Percentiles rank a stretch among this genome's conserved stretches.
Conservation (phyloP, 2,888 invertebrate species). For the Ferdinandea cuprea region DNA sequence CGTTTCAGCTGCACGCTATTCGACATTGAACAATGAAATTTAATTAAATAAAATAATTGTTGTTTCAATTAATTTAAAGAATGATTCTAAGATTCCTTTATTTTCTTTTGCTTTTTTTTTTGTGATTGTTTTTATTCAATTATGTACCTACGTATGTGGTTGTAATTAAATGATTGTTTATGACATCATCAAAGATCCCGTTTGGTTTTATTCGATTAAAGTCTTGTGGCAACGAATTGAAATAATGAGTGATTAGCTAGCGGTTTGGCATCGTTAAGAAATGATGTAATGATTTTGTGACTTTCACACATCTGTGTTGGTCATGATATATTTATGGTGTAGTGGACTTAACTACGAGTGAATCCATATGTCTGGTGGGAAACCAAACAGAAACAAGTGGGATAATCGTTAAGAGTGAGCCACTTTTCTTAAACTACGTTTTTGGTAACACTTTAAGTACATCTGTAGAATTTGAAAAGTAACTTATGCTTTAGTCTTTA, state of each 20-base stretch:
- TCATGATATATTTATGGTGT: neutral
- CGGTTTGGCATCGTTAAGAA: neutral
- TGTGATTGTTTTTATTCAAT: constrained; percentile 25
- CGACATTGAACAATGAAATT: constrained; percentile 39
- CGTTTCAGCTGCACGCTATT: constrained; percentile 8
- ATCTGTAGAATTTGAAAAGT: no score
- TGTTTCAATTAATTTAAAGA: constrained; percentile 54
- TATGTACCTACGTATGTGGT: no score
- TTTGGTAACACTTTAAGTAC: no score
- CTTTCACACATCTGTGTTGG: neutral
- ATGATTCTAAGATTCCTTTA: neutral
- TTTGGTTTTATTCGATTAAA: constrained; percentile 35
- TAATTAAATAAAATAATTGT: constrained; percentile 61
- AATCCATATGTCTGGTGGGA: no score
- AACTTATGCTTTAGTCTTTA: no score
- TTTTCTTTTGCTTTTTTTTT: no score
- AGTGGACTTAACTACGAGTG: no score
- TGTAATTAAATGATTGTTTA: constrained; percentile 53
- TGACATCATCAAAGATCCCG: constrained; percentile 51
- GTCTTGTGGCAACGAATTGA: neutral
- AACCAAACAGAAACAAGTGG: no score
- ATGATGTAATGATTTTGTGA: neutral
- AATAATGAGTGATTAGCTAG: neutral
- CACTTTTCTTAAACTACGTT: no score
- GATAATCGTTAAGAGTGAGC: no score